Evolutionary conservation across 1,140 invertebrate species (phyloP), one percentile per base, ranked within the genome.

Genomic region (Drosophila pectinifera): DNA sequence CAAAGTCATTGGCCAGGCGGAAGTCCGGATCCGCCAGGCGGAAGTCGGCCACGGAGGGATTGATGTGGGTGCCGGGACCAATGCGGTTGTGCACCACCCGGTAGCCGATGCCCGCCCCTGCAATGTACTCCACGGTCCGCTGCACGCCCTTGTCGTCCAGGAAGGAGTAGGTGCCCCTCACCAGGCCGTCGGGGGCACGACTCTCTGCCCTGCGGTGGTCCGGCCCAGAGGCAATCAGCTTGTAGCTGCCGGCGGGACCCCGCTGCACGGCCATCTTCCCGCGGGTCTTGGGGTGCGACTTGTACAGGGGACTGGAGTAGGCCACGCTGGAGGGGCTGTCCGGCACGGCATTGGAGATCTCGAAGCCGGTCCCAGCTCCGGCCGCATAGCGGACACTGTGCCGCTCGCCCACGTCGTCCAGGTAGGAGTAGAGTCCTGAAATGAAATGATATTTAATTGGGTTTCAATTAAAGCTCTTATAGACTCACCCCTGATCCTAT

Each of bases 21-120:
- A 91, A 91, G 39, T 88, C 80, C 0, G 84, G 77, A 46, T 91
- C 91, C 2, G 72, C 58, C 34, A 91, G 45, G 6, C 91, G 76
- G 22, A 91, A 91, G 31, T 90, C 78, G 6, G 76, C 76, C 51
- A 91, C 79, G 0, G 88, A 88, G 18, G 88, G 81, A 78, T 92
- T 92, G 3, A 90, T 80, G 38, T 92, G 92, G 0, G 90, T 89
- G 20, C 88, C 90, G 0, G 91, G 88, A 13, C 91, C 92, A 43
- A 91, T 76, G 6, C 78, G 76, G 58, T 90, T 91, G 18, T 91
- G 69, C 18, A 96, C 92, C 4, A 96, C 94, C 10, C 95, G 93
- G 73, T 96, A 96, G n/a, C 95, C 95, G 31, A 95, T 96, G 34
- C 95, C 94, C 0, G 95, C 95, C 3, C 95, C 95, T 3, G 95